A percentile compares a stretch with the other conserved stretches of the same genome.
Conservation (phyloP, 2,888 invertebrate genomes). For the Augochlorella aurata region DNA sequence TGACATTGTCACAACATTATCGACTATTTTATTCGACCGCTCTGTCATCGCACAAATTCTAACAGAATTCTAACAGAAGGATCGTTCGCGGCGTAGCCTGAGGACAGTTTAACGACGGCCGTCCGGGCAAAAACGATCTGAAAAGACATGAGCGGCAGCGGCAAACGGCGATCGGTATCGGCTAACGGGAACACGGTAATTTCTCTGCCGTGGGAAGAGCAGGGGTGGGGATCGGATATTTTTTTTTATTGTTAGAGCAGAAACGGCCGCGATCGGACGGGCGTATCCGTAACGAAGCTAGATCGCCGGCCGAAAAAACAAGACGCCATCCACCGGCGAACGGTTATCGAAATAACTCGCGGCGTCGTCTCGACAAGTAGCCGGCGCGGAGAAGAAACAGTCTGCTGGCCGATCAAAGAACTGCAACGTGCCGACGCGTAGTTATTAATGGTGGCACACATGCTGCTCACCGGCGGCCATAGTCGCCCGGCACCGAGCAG, state of each 20-base stretch:
- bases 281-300: constrained; percentile 51
- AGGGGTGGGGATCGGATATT: constrained; percentile 46
- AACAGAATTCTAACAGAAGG: not conserved
- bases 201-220: constrained; percentile 46
- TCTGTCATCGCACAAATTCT: too few species aligned
- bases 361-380: constrained; percentile 52
- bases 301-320: constrained; percentile 37
- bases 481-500: constrained; percentile 39
- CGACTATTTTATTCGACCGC: too few species aligned
- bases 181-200: constrained; percentile 67
- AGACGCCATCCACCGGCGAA: constrained; percentile 31
- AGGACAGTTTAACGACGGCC: constrained; percentile 35
- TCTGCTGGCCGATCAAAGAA: constrained; percentile 53
- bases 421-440: constrained; percentile 44
- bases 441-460: constrained; percentile 59
- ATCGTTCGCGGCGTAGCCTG: constrained; percentile 4
- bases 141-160: constrained; percentile 51
- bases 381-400: constrained; percentile 50
- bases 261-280: constrained; percentile 36
- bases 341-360: constrained; percentile 63
- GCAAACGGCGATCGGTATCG: constrained; percentile 50
- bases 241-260: constrained; percentile 60
- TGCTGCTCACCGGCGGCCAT: constrained; percentile 28
- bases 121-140: constrained; percentile 54
- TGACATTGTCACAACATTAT: too few species aligned